These are phyloP conservation scores for Botrylloides violaceus DNA, from an alignment of 23 tunicate species.

Conservation along the genomic window DNA sequence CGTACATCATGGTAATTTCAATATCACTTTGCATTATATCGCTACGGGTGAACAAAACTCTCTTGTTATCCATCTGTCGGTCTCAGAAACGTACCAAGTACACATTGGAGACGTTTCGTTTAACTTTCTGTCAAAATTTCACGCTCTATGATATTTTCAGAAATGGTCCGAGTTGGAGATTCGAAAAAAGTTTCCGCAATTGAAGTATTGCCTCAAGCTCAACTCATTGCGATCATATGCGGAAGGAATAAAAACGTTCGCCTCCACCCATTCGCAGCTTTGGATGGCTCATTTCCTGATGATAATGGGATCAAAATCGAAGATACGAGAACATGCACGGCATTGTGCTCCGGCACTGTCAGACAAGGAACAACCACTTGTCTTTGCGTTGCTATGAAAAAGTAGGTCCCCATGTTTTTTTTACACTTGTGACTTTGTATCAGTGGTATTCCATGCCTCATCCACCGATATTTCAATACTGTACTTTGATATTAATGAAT, in stretches of 20 bases:
- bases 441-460: no score
- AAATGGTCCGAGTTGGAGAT: slow-evolving; percentile 76
- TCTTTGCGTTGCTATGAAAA: slow-evolving; percentile 88
- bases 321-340: slow-evolving; percentile 62
- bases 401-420: no score
- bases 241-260: slow-evolving; percentile 85
- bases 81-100: no score
- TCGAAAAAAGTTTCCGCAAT: slow-evolving; percentile 56
- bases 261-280: slow-evolving; percentile 31
- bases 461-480: not conserved
- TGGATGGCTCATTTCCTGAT: slow-evolving; percentile 48
- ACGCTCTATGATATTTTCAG: no score
- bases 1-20: no score
- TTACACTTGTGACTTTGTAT: no score
- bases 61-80: not conserved
- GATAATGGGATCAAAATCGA: slow-evolving; percentile 69
- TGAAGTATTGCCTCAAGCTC: slow-evolving; percentile 63
- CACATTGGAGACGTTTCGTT: no score
- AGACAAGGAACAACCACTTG: slow-evolving; percentile 92
- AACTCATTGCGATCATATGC: slow-evolving; percentile 54
- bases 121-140: no score
- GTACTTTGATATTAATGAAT: not conserved
- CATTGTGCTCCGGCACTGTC: slow-evolving; percentile 56
- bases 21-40: no score
- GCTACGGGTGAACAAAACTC: no score